Evolutionary conservation across 2,888 invertebrate species (phyloP), one percentile per base, ranked within the genome.

Genomic region (Disparrhopalites patrizii): DNA sequence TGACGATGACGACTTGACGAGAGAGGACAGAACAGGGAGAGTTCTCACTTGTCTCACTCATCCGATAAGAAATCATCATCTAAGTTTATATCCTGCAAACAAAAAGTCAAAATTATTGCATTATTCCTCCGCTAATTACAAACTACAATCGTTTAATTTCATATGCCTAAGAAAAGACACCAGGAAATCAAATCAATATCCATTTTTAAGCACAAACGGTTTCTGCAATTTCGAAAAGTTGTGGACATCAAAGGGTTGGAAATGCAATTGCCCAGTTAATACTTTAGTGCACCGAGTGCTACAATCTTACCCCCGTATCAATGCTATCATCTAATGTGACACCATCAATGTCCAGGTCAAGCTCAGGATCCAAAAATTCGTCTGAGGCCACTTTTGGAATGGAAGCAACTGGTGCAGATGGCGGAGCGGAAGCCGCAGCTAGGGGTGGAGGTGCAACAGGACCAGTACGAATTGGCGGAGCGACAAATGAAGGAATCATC

Each of bases 321-420:
- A 90, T 87, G 77, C 85, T 85, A 70, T 89, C 89, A 78, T 93
- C 92, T 30, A 94, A 81, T 73, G 86, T 86, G 73, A 91, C 84
- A 72, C 87, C 89, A 72, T 92, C 91, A 61, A 93, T 84, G 79
- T 93, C 93, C 56, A 89, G 80, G 77, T 93, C 93, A 43, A 93
- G 80, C 76, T 93, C 93, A 69, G 86, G 86, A 76, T 86, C 85
- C 75, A 81, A 61, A 68, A 82, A 77, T 74, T 82, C 80, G 52
- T 76, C 73, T 25, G 51, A 47, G 13, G 18, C 27, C 5, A 51
- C 51, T 51, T 27, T 10, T 4, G 51, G 51, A 4, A 51, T 13
- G n/a, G 50, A 15, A 8, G 31, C 15, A 7, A 40, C 33, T 33
- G 57, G 15, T n/a, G 15, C 8, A 23, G 50, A 50, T 10, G 58